phyloP scores from a whole-genome alignment of 2,113 vertebrate species.

The Lontra canadensis region DNA sequence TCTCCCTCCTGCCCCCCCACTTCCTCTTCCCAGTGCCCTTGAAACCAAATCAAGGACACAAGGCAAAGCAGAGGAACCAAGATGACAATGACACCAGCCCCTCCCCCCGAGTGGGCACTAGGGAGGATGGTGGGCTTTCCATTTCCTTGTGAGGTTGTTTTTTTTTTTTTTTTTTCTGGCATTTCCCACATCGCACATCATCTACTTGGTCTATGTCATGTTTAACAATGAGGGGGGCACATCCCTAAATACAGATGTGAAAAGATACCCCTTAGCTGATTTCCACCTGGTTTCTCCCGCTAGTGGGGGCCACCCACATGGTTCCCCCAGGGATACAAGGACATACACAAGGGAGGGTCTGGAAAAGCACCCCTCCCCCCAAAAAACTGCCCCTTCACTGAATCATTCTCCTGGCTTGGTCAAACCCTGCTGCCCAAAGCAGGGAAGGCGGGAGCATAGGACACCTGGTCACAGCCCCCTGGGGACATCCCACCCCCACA shows the following conservation, averaged over 20 bases:
- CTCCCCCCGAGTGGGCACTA: neutral
- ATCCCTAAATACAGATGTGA: neutral
- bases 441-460: neutral
- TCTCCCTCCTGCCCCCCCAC: neutral
- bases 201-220: neutral
- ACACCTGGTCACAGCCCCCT: fast-evolving
- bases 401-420: neutral
- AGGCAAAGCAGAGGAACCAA: neutral
- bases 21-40: neutral
- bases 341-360: neutral
- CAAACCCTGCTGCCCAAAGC: neutral
- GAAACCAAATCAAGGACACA: neutral
- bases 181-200: neutral
- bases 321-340: fast-evolving
- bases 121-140: neutral
- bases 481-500: fast-evolving
- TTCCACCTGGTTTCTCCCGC: neutral
- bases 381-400: neutral
- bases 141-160: neutral
- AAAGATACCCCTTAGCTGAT: neutral
- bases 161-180: neutral
- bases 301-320: fast-evolving
- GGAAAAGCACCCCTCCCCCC: neutral
- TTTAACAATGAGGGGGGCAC: neutral
- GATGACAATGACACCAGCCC: neutral